Base-by-base conservation (phyloP, 2,113 vertebrate species). In the Colinus virginianus region DNA sequence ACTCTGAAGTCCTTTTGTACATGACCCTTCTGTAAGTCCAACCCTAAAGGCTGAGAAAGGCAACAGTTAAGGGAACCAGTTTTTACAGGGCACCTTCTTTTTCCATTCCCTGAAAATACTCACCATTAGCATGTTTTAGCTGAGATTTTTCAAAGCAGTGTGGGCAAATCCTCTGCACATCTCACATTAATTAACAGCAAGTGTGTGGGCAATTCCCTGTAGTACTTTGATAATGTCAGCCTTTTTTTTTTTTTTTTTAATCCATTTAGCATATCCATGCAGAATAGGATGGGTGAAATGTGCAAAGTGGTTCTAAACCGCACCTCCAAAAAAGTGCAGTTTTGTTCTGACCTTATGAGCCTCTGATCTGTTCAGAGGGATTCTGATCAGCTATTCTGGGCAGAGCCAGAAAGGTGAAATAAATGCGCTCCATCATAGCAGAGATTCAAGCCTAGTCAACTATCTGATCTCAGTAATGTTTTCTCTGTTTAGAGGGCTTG, bases 101-200 rank as follows among this genome's bases (percentile, higher is more conserved):
- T 58, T 93, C 32, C 62, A 34, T 81, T 93, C 80, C 55, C 86
- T 67, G 45, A 88, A 90, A 95, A 93, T 34, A 69, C 59, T 74
- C 78, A 34, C 74, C 74, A 68, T 82, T 90, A 89, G 84, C 90
- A 92, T 79, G 13, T 72, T 94, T 94, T 82, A 96, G 84, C 69
- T 88, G 67, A 89, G 94, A 93, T 89, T 96, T 90, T 89, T 81
- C 26, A 66, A 88, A 94, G 88, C 58, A 88, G 84, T 84, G 59
- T 84, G 90, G 88, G 88, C 81, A 96, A 96, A 95, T 94, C 88
- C 90, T 89, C 92, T 87, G 87, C 90, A 92, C 92, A 89, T 93
- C 92, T 93, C 89, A 93, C 86, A 84, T 95, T 96, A 96, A 96
- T 96, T 96, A 96, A 96, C 92, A 94, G 92, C 81, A 93, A 95